Evolutionary conservation across 2,797 vertebrate species (phyloP).

Genomic region (Enteromius thamalakanensis): DNA sequence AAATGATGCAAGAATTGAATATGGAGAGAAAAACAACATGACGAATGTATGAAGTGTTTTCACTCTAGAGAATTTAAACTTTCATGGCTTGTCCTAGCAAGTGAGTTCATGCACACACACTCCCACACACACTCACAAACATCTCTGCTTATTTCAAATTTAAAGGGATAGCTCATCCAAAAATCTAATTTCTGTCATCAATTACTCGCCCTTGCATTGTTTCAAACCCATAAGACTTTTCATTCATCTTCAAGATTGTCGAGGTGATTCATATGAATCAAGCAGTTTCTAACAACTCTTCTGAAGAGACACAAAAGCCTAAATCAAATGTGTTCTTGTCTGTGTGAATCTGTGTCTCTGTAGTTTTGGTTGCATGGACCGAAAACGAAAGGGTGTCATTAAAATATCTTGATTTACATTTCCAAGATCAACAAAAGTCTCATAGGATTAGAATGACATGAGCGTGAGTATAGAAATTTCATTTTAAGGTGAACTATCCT

Average conservation of each 20-base stretch:
- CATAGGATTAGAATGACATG: not conserved
- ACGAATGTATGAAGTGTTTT: conserved; percentile 48
- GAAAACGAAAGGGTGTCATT: not conserved
- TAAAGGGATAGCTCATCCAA: not conserved
- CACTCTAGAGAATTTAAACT: conserved; percentile 38
- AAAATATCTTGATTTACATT: not conserved
- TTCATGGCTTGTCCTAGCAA: conserved; percentile 21
- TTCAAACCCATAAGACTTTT: not conserved
- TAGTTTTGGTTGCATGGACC: not conserved
- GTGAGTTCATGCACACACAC: conserved; percentile 30
- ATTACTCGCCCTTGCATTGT: not conserved
- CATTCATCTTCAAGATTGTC: not conserved
- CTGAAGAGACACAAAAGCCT: not conserved
- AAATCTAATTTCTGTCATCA: not conserved
- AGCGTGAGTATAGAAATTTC: not conserved
- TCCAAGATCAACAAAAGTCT: not conserved
- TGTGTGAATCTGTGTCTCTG: not conserved
- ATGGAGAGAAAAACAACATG: conserved; percentile 42
- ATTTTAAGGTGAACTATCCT: not conserved
- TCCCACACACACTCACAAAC: conserved; percentile 6
- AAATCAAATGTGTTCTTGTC: not conserved
- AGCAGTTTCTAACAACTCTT: not conserved
- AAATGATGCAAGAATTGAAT: conserved; percentile 54
- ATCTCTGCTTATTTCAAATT: conserved; percentile 42
- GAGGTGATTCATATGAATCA: not conserved